Base-by-base conservation (phyloP, 2,797 vertebrate species). In the Clarias platycephalus region DNA sequence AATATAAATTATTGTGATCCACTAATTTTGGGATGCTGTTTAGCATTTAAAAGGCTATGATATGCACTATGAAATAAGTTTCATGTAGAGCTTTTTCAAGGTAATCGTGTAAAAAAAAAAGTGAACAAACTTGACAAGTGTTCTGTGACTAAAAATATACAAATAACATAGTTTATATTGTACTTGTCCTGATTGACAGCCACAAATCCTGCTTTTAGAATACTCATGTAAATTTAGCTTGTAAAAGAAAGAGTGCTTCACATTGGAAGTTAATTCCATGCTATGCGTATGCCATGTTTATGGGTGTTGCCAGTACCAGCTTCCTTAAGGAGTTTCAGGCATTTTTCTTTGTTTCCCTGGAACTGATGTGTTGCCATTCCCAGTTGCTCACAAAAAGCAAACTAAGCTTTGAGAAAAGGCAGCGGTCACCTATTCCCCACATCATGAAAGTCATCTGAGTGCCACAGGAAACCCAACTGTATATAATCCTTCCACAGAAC, bases 361-460 rank as follows among this genome's bases (percentile, higher is more conserved):
- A 83, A 91, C 87, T 93, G 92, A 94, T 93, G 92, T 94, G 93
- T 93, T 93, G 93, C 92, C 94, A 94, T 94, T 94, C 93, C 91
- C 90, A 92, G 91, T 94, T 91, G 91, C 91, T 94, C 92, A 94
- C 92, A 93, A 89, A 93, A 92, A 84, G 92, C 92, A 92, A 92
- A 94, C 94, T 94, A 92, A 94, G 93, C 91, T 93, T 91, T 93
- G 91, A 93, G 94, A 93, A 94, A 94, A 92, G 91, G 92, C 91
- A 87, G 91, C 91, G 88, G 90, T 91, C 88, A 90, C 91, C 91
- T 88, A 92, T 87, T 91, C 92, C 90, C 93, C 91, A 92, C 91
- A 91, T 91, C 92, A 87, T 26, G 87, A 92, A 89, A 85, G 89
- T 62, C 82, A 81, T 87, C 91, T 87, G 89, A 86, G 89, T 91